Evolutionary conservation across 2,888 invertebrate genomes (phyloP).

Genomic region (Acrobeloides nanus): DNA sequence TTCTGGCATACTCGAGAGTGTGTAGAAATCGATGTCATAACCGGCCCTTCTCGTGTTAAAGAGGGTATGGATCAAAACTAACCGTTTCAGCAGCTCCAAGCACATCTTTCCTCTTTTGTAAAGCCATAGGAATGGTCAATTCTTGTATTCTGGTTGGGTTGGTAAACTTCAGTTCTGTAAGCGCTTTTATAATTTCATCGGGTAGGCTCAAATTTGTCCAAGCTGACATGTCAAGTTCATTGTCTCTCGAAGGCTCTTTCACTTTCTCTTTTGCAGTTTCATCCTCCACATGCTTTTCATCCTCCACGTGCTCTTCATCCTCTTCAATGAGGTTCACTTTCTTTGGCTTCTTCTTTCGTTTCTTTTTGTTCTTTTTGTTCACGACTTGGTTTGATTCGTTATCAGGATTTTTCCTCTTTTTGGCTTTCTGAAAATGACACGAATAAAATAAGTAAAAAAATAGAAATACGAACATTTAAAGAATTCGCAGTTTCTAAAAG

Average conservation of each 20-base stretch:
- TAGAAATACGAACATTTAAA: too few species aligned
- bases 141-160: slow-evolving; percentile 80
- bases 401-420: neutral
- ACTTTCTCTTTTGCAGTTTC: neutral
- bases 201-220: slow-evolving; percentile 2
- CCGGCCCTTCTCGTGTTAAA: too few species aligned
- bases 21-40: too few species aligned
- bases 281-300: neutral
- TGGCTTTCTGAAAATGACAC: neutral
- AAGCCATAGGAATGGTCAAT: slow-evolving; percentile 71
- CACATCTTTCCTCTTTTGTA: slow-evolving; percentile 79
- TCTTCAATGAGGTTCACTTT: slow-evolving; percentile 12
- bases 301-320: slow-evolving; percentile 2
- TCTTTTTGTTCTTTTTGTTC: slow-evolving; percentile 10
- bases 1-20: too few species aligned
- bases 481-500: too few species aligned
- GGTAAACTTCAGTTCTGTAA: slow-evolving; percentile 22
- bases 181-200: neutral
- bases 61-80: slow-evolving; percentile 3
- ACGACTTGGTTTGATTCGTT: slow-evolving; percentile 4
- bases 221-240: neutral
- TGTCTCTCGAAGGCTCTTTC: neutral
- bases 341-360: slow-evolving; percentile 5
- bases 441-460: too few species aligned
- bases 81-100: slow-evolving; percentile 92